Base-by-base conservation (phyloP, 2,888 invertebrate species). In the Acutogordius australiensis region DNA sequence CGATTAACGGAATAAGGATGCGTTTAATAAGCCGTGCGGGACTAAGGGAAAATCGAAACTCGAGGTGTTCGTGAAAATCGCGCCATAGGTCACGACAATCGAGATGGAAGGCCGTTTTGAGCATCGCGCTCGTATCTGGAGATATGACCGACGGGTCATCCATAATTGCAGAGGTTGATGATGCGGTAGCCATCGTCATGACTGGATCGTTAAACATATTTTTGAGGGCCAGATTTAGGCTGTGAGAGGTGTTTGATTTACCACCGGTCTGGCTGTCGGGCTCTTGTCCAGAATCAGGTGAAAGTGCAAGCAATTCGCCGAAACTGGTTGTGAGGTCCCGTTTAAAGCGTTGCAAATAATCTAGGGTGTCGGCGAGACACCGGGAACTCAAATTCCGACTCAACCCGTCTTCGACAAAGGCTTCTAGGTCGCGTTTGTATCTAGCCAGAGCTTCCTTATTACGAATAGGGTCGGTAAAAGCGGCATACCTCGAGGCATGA, bases 81-180 rank as follows among this genome's bases (percentile, higher is more conserved):
- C 86, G 83, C 73, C 91, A 94, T 45, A 91, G 77, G 75, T 91
- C 90, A 72, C 90, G 86, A 73, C 91, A 94, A 76, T 91, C 90
- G 60, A 91, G 77, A 4, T 68, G 65, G 63, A 70, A 71, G 1
- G 69, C 68, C 23, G 70, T 68, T 60, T 70, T 71, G 67, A 69
- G 72, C 64, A 68, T 68, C 62, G 69, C 69, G 13, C 63, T 65
- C 63, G 64, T 57, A 2, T 8, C 26, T 8, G 58, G 29, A n/a
- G 58, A 57, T 23, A 18, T 18, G n/a, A n/a, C n/a, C n/a, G n/a
- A n/a, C n/a, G n/a, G n/a, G n/a, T n/a, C n/a, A n/a, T n/a, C n/a
- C n/a, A n/a, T n/a, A n/a, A n/a, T n/a, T n/a, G n/a, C n/a, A n/a
- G n/a, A n/a, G n/a, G n/a, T n/a, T n/a, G n/a, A n/a, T n/a, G n/a